Evolutionary conservation across 2,797 vertebrate species (phyloP).

Genomic region (Acropternis orthonyx): DNA sequence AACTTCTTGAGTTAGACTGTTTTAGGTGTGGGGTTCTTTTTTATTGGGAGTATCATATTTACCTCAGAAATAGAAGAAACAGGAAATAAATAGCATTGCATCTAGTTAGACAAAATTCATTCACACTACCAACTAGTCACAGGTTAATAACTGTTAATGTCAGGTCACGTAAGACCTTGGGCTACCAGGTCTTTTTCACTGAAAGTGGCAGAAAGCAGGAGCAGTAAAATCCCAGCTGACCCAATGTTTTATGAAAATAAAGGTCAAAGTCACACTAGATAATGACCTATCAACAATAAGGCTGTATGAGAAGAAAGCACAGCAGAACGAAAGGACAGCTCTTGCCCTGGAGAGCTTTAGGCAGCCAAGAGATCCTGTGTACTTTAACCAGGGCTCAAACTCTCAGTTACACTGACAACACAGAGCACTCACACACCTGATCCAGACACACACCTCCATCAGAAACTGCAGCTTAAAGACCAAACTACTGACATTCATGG

Average conservation of each 20-base stretch:
- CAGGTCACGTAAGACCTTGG: background rate
- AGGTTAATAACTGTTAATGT: background rate
- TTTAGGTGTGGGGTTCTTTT: background rate
- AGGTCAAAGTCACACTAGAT: background rate
- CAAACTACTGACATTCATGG: background rate
- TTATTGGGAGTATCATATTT: background rate
- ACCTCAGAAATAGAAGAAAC: background rate
- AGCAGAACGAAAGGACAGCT: background rate
- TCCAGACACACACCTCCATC: background rate
- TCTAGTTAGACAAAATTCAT: background rate
- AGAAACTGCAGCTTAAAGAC: background rate
- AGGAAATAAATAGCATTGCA: background rate
- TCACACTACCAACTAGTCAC: background rate
- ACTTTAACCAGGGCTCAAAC: background rate
- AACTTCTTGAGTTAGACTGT: background rate
- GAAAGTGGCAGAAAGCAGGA: background rate
- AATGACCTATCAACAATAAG: background rate
- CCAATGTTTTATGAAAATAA: background rate
- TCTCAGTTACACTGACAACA: background rate
- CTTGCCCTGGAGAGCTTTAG: background rate
- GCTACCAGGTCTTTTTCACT: background rate
- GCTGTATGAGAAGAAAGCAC: background rate
- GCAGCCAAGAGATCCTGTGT: background rate
- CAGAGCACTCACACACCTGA: background rate
- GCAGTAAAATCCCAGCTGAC: background rate